Conservation (phyloP, 2,888 invertebrate species). For the Chrysolina haemoptera region DNA sequence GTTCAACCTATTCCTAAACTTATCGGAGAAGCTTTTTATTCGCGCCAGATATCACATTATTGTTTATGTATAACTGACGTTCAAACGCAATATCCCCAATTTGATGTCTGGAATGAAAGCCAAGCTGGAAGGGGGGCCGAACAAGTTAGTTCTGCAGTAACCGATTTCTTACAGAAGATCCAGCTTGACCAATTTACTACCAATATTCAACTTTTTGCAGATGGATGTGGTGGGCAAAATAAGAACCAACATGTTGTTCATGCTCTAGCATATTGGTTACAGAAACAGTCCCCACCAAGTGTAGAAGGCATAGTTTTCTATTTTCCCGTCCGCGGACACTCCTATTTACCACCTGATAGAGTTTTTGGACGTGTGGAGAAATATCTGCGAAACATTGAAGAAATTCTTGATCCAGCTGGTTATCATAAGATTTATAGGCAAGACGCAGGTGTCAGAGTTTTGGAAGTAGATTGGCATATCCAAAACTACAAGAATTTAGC, state of each 20-base stretch:
- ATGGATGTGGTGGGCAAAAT: constrained; percentile 26
- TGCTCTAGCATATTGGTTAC: constrained; percentile 1
- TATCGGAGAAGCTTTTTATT: too few species aligned
- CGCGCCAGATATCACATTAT: constrained; percentile 10
- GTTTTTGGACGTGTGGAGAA: constrained; percentile 22
- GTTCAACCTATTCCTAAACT: too few species aligned
- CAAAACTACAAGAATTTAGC: constrained; percentile 5
- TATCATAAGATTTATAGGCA: constrained; percentile 17
- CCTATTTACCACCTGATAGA: constrained; percentile 20
- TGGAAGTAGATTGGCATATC: too few species aligned
- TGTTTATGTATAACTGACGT: constrained; percentile 30
- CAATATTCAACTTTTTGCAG: constrained; percentile 19
- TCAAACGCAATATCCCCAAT: background rate
- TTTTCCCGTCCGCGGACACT: too few species aligned
- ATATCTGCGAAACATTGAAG: constrained; percentile 10
- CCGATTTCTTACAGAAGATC: constrained; percentile 6
- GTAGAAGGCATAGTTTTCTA: constrained; percentile 19
- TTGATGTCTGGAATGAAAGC: constrained; percentile 29
- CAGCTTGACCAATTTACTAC: constrained; percentile 7
- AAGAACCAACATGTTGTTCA: constrained; percentile 20
- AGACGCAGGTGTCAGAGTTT: constrained; percentile 15
- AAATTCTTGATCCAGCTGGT: constrained; percentile 1
- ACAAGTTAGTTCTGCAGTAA: constrained; percentile 14
- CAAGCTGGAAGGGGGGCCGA: constrained; percentile 25
- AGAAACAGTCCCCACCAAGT: constrained; percentile 7